Base-by-base conservation (phyloP, 2,113 vertebrate species). In the Siniperca chuatsi region DNA sequence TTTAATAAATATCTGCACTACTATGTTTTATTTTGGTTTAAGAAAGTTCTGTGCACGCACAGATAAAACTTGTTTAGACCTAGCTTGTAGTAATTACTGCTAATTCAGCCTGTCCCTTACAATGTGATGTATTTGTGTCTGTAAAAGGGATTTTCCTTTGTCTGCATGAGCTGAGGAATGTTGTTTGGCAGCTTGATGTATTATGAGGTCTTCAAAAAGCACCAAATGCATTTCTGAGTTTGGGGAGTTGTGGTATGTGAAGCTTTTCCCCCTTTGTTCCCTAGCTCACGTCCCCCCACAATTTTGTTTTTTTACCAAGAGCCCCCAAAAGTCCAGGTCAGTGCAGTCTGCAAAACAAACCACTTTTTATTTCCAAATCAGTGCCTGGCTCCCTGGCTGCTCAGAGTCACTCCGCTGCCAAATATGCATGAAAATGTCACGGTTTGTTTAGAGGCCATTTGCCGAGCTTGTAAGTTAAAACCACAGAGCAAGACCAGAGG, bases 381-480 rank as follows among this genome's bases (percentile, higher is more conserved):
- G 64, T 62, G 46, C 66, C 23, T 11, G 25, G 79, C 67, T 90
- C 60, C 11, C 82, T 83, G 90, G 78, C 84, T 83, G 54, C 85
- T 86, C 52, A 21, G 25, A 89, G 78, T 21, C 75, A 76, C 64
- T 85, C 79, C n/a, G 15, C 85, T 91, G 89, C 90, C 92, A 95
- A 91, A 92, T 93, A 92, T 92, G 91, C 88, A 89, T 84, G 85
- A 87, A 93, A 92, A 93, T 89, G 92, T 93, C 87, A 89, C 8
- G 81, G 89, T 93, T 94, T 93, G 92, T 93, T 92, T 90, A 75
- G 58, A 78, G 62, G 86, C 78, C 12, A 78, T 92, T 92, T 84
- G 61, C 90, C 52, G 72, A 76, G 80, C 89, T 91, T 74, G 66
- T 90, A 74, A 90, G 86, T 85, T 85, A 73, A 80, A 88, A 90